Evolutionary conservation across 2,797 vertebrate genomes (phyloP).

Genomic region (Arnoldichthys spilopterus): DNA sequence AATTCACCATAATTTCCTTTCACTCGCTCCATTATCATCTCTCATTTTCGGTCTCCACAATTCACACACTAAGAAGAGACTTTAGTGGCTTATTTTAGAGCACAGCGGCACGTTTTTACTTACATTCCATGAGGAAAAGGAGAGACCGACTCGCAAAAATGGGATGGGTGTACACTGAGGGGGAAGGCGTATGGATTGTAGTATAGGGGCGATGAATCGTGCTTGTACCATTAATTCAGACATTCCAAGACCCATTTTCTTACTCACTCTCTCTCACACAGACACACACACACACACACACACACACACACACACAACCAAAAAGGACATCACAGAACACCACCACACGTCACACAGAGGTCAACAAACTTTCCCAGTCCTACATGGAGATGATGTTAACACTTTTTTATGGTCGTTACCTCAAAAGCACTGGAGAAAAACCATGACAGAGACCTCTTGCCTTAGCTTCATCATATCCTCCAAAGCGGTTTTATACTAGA

Average conservation of each 20-base stretch:
- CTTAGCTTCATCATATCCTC: slow-evolving; percentile 84
- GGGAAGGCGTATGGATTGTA: slow-evolving; percentile 58
- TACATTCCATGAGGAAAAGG: slow-evolving; percentile 88
- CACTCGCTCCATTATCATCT: background rate
- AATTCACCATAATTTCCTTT: background rate
- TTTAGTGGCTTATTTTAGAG: slow-evolving; percentile 29
- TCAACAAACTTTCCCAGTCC: slow-evolving; percentile 83
- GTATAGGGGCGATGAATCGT: slow-evolving; percentile 59
- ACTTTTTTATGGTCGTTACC: slow-evolving; percentile 67
- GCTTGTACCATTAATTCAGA: slow-evolving; percentile 74
- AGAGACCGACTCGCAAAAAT: slow-evolving; percentile 75
- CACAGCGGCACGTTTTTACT: slow-evolving; percentile 78
- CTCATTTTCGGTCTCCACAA: background rate
- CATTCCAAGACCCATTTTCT: slow-evolving; percentile 62
- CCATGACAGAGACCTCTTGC: slow-evolving; percentile 69
- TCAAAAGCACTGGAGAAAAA: slow-evolving; percentile 90
- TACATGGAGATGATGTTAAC: slow-evolving; percentile 87
- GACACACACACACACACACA: slow-evolving; percentile 57
- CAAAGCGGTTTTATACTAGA: slow-evolving; percentile 70
- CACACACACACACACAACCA: slow-evolving; percentile 48
- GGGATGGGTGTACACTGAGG: slow-evolving; percentile 64
- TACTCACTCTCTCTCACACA: slow-evolving; percentile 56
- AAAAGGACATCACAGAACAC: slow-evolving; percentile 80
- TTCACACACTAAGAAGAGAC: slow-evolving; percentile 17
- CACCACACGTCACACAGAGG: slow-evolving; percentile 83